Evolutionary conservation across 2,797 vertebrate genomes (phyloP).

Genomic region (Crocidura indochinensis): DNA sequence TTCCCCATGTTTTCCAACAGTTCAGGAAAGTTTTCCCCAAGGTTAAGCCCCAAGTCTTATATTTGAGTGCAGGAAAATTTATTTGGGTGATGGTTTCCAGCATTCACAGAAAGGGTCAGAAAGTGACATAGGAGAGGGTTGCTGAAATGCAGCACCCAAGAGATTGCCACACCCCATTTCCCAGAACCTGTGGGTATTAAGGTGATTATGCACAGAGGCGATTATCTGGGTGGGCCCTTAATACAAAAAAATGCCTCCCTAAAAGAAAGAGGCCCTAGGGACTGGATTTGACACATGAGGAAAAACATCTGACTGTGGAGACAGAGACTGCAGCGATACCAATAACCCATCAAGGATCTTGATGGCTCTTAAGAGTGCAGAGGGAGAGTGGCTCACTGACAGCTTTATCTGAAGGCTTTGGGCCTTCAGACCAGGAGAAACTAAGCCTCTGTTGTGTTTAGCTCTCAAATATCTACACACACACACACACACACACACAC

Average conservation of each 20-base stretch:
- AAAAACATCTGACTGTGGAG: not conserved
- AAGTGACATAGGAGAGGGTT: not conserved
- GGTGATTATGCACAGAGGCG: not conserved
- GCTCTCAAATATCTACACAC: not conserved
- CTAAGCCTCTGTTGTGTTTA: not conserved
- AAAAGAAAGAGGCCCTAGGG: not conserved
- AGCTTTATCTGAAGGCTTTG: not conserved
- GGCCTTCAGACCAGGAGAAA: not conserved
- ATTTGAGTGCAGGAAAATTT: not conserved
- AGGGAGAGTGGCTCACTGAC: not conserved
- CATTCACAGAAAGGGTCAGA: not conserved
- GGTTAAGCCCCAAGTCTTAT: too few relatives aligned
- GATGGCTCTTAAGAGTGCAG: not conserved
- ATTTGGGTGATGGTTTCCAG: not conserved
- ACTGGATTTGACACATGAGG: not conserved
- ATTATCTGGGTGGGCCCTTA: not conserved
- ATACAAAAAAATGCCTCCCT: not conserved
- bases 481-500: too few relatives aligned
- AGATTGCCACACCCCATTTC: not conserved
- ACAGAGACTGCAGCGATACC: not conserved
- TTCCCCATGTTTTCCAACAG: too few relatives aligned
- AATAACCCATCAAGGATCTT: too few relatives aligned
- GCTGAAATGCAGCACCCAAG: not conserved
- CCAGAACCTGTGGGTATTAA: not conserved
- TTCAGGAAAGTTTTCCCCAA: too few relatives aligned